Conservation (phyloP, 2,113 vertebrate species). For the Percopsis transmontana region DNA sequence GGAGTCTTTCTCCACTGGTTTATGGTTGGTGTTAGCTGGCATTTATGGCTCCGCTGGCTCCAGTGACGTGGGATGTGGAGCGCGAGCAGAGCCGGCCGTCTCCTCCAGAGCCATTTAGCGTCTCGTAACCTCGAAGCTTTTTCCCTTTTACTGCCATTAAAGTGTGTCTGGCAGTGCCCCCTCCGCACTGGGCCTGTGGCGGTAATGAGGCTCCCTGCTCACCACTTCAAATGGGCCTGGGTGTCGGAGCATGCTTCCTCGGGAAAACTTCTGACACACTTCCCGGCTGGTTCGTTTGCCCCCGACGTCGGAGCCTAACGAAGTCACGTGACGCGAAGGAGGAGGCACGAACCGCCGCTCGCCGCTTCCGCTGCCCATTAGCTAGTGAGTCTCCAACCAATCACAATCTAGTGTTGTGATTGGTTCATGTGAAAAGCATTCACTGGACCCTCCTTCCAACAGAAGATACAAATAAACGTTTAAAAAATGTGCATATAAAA, state of each 20-base stretch:
- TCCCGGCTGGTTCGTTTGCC: conserved; percentile 48
- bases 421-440: too few relatives aligned
- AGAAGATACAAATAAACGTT: too few relatives aligned
- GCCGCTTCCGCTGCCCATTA: too few relatives aligned
- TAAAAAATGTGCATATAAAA: too few relatives aligned
- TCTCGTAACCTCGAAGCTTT: conserved; percentile 70
- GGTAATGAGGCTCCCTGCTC: conserved; percentile 51
- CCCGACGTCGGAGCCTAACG: conserved; percentile 25
- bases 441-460: too few relatives aligned
- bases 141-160: conserved; percentile 72
- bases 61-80: conserved; percentile 64
- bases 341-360: too few relatives aligned
- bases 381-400: too few relatives aligned
- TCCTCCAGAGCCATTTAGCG: conserved; percentile 66
- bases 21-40: conserved; percentile 75
- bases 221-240: conserved; percentile 66
- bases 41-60: conserved; percentile 77
- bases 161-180: conserved; percentile 20
- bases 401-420: too few relatives aligned
- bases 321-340: too few relatives aligned
- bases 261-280: conserved; percentile 37
- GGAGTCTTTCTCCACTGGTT: conserved; percentile 73
- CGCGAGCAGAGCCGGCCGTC: conserved; percentile 55
- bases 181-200: too few relatives aligned
- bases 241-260: conserved; percentile 45